A percentile compares a stretch with the other conserved stretches of the same genome.
Evolutionary conservation across 2,888 invertebrate genomes (phyloP).

Genomic region (Siphlonurus alternatus): DNA sequence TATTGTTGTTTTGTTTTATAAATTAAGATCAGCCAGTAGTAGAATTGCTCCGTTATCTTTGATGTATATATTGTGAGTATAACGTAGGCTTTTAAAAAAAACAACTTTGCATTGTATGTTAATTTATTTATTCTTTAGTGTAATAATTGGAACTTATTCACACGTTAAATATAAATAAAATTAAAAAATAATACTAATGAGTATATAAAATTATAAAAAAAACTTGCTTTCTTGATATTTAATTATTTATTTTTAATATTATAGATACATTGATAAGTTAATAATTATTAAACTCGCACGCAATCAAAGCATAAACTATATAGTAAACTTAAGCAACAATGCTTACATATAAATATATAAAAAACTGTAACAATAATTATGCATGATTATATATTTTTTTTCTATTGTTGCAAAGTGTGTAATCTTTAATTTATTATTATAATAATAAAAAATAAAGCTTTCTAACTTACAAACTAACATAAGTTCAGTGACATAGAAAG

Average conservation of each 20-base stretch:
- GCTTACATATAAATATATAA: neutral
- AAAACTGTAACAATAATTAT: neutral
- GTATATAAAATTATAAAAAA: neutral
- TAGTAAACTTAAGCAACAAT: neutral
- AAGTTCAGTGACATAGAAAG: neutral
- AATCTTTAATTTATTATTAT: too few relatives aligned
- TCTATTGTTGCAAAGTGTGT: neutral
- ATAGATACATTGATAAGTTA: neutral
- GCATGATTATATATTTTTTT: neutral
- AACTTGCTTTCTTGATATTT: neutral
- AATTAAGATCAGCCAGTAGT: too few relatives aligned
- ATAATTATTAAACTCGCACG: neutral
- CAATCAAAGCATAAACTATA: neutral
- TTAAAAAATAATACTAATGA: neutral
- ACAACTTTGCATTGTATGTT: slow-evolving; percentile 1
- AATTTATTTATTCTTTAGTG: neutral
- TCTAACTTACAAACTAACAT: too few relatives aligned
- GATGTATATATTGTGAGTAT: too few relatives aligned
- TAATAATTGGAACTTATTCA: neutral
- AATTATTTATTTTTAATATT: neutral
- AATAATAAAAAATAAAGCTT: too few relatives aligned
- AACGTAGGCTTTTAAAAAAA: too few relatives aligned
- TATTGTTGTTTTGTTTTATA: too few relatives aligned
- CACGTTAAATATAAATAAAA: neutral
- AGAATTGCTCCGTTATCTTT: too few relatives aligned